Percentiles rank a stretch among this genome's conserved stretches.
Conservation (phyloP, 2,888 invertebrate species). For the Selenia dentaria region DNA sequence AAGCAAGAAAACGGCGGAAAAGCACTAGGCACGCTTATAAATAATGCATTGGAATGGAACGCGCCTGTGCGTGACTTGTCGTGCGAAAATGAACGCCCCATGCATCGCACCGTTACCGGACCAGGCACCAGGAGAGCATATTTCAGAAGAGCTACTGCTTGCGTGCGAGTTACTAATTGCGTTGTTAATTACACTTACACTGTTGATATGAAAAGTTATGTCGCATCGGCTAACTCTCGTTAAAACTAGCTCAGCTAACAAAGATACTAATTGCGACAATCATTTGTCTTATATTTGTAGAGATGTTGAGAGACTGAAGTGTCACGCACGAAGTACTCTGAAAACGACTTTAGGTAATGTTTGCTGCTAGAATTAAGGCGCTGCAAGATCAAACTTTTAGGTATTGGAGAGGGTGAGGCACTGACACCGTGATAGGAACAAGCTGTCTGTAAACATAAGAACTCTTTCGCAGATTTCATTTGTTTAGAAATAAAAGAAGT, state of each 20-base stretch:
- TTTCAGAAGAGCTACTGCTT: constrained; percentile 32
- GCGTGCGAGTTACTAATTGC: constrained; percentile 34
- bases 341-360: neutral
- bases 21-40: constrained; percentile 63
- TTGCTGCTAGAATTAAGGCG: too few relatives aligned
- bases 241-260: constrained; percentile 5
- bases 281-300: constrained; percentile 1
- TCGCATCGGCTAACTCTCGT: constrained; percentile 23
- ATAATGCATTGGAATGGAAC: constrained; percentile 71
- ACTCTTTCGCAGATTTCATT: too few relatives aligned
- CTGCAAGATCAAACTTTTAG: too few relatives aligned
- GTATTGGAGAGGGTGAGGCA: too few relatives aligned
- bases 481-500: too few relatives aligned
- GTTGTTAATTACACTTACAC: constrained; percentile 34
- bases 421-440: too few relatives aligned
- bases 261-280: constrained; percentile 15
- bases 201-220: constrained; percentile 28
- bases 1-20: constrained; percentile 70
- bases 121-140: constrained; percentile 43
- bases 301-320: too few relatives aligned
- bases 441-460: too few relatives aligned
- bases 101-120: constrained; percentile 46
- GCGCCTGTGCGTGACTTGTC: constrained; percentile 43
- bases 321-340: neutral
- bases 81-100: too few relatives aligned